Base-by-base conservation (phyloP, 2,888 invertebrate genomes). In the Ferrisia virgata region DNA sequence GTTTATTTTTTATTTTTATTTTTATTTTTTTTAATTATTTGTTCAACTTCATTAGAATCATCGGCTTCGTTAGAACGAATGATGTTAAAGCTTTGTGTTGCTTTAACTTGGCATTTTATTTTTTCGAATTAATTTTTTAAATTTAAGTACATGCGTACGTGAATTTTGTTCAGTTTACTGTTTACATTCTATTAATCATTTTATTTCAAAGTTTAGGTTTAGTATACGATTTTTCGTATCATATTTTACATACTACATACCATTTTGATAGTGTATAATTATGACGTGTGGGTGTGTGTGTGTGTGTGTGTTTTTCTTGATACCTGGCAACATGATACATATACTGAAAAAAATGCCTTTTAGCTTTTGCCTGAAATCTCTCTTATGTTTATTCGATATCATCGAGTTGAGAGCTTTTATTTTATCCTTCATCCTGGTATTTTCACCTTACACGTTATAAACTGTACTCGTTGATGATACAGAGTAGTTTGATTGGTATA, bases 31-130 rank as follows among this genome's bases (percentile, higher is more conserved):
- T 40, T 40, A 11, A 11, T 40, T 40, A 11, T 40, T 13, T n/a
- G 15, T 53, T 43, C 22, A 18, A 53, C 9, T 36, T 11, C 11
- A 0, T 53, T 64, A 64, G 64, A 64, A 64, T 64, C 64, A 28
- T 31, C 15, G n/a, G 64, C 64, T 64, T 64, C 0, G 28, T n/a
- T 64, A 64, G 64, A 64, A 64, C 64, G 64, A 28, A 64, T n/a
- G n/a, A n/a, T 64, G 64, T 64, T 64, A 64, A 64, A 64, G 64
- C 64, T 64, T 64, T 64, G 64, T 64, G 64, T 64, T 64, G 64
- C 64, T 64, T 64, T 64, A 64, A 64, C 64, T 64, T 64, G 28
- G 28, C 64, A 53, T 53, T 53, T n/a, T n/a, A n/a, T n/a, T n/a
- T n/a, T n/a, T n/a, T n/a, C n/a, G n/a, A n/a, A n/a, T n/a, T n/a